phyloP scores from a whole-genome alignment of 37 sponge, comb jelly and placozoan genomes.

The Cladorhizidae sp. region DNA sequence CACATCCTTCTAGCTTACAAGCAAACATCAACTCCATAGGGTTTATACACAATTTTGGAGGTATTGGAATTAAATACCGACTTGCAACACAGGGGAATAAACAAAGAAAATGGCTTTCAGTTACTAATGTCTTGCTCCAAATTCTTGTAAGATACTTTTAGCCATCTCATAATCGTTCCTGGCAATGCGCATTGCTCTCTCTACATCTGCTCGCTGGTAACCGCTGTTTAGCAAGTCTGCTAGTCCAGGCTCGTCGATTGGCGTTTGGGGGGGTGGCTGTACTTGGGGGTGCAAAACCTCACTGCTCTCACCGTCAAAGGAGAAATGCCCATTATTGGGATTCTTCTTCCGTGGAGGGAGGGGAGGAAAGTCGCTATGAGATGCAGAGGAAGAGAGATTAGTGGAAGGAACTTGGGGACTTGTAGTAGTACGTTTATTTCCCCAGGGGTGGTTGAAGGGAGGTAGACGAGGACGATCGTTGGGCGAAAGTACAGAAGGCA shows the following conservation, averaged over 20 bases:
- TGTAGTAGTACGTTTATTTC: not conserved
- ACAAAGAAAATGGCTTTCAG: conserved; percentile 1
- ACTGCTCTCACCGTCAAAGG: not conserved
- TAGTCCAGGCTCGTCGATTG: not conserved
- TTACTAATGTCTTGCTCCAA: conserved; percentile 49
- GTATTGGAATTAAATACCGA: no score
- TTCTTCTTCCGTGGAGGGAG: conserved; percentile 50
- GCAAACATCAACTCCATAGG: no score
- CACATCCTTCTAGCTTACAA: no score
- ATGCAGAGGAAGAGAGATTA: not conserved
- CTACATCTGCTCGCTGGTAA: conserved; percentile 59
- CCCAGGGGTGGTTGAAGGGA: conserved; percentile 40
- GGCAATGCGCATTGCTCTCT: conserved; percentile 69
- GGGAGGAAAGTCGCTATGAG: conserved; percentile 7
- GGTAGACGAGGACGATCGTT: conserved; percentile 41
- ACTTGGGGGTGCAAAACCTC: not conserved
- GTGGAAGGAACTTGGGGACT: not conserved
- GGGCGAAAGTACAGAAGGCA: not conserved
- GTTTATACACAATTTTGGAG: no score
- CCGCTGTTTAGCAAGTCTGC: conserved; percentile 55
- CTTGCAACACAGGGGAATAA: not conserved
- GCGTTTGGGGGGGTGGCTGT: conserved; percentile 10
- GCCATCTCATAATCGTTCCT: conserved; percentile 62
- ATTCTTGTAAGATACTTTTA: conserved; percentile 67
- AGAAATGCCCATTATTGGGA: not conserved